Base-by-base conservation (phyloP, 2,888 invertebrate species). In the Campoletis raptor region DNA sequence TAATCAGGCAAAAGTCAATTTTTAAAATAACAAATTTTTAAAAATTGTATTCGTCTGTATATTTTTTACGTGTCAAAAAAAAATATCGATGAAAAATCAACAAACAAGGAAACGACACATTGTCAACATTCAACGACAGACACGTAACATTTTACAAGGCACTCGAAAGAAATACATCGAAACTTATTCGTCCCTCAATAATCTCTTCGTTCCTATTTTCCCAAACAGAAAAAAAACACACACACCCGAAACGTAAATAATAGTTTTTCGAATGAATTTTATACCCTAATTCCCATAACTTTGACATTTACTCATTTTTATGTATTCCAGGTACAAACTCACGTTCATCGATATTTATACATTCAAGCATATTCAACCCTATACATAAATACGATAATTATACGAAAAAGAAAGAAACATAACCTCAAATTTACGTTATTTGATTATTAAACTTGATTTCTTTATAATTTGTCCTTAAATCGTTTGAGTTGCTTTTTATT, bases 81-180 rank as follows among this genome's bases (percentile, higher is more conserved):
- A 74, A 30, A 30, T 30, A 30, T 42, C 45, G 69, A 70, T 61
- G 64, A 30, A 64, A 69, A 21, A n/a, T 30, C 45, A 37, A 48
- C 7, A 57, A 72, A 85, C 69, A 83, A 86, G 70, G 72, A 80
- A 83, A 74, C 69, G 73, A 79, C 72, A 83, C 83, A 70, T 74
- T 77, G 81, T 79, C 73, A 84, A 78, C 67, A 79, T 86, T 69
- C 77, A 83, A 83, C 83, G 86, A 83, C 81, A 86, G 83, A 86
- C 83, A 86, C 83, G 83, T 81, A 81, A 86, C 86, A 86, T 72
- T 64, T 86, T 81, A 85, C 77, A 81, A 85, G 86, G 81, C 83
- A 83, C 83, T 24, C 40, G 73, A 42, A 52, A 45, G n/a, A 78
- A 15, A 45, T 67, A 69, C 79, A 80, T 67, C 70, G 69, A 70